phyloP scores from a whole-genome alignment of 2,888 invertebrate genomes.

The Apantesis nais region DNA sequence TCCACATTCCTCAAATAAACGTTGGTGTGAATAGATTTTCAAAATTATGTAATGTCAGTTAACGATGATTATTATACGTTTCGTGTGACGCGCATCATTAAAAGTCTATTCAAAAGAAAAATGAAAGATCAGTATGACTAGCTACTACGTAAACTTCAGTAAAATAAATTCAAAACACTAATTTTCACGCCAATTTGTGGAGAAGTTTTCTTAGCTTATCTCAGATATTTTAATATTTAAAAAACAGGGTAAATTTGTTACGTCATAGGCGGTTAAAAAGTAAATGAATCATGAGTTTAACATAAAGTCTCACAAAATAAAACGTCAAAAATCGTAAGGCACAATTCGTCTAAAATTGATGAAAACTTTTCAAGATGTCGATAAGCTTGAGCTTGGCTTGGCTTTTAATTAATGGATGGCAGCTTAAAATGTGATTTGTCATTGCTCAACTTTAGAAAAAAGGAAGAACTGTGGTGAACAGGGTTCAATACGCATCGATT shows the following conservation, averaged over 20 bases:
- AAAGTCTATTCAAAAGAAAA: not conserved
- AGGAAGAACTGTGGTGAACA: not conserved
- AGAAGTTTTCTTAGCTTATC: not conserved
- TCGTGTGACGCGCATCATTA: too few relatives aligned
- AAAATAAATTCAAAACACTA: not conserved
- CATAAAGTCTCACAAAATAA: not conserved
- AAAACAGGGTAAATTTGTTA: not conserved
- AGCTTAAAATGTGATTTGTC: conserved; percentile 1
- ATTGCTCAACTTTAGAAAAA: not conserved
- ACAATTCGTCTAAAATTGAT: not conserved
- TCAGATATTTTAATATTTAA: not conserved
- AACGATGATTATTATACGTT: too few relatives aligned
- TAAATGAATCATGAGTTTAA: not conserved
- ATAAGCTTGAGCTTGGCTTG: not conserved
- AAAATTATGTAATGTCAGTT: too few relatives aligned
- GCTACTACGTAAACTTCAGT: not conserved
- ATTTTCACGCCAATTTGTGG: not conserved
- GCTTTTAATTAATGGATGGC: not conserved
- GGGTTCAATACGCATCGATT: not conserved
- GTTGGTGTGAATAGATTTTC: too few relatives aligned
- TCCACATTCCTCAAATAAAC: too few relatives aligned
- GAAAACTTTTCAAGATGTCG: not conserved
- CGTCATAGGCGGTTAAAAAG: not conserved
- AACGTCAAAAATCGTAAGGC: not conserved
- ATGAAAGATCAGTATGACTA: too few relatives aligned